phyloP scores from a whole-genome alignment of 2,888 invertebrate genomes.

The Dolomedes plantarius region DNA sequence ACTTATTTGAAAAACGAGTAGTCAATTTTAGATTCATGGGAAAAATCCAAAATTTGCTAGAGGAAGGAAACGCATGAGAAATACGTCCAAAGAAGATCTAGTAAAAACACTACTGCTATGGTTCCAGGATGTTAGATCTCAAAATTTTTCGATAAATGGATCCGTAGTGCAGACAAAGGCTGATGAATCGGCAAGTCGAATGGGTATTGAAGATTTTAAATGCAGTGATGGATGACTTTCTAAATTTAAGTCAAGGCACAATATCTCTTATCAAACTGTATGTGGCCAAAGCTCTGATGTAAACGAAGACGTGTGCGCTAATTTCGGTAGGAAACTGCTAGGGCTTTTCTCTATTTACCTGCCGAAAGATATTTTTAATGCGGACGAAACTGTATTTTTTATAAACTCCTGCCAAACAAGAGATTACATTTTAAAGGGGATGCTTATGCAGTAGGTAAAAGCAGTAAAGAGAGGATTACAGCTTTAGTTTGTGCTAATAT shows the following conservation, averaged over 20 bases:
- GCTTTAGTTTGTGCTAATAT: background rate
- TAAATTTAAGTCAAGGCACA: background rate
- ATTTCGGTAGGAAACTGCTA: background rate
- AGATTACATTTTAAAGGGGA: background rate
- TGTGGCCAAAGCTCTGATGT: background rate
- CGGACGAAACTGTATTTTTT: background rate
- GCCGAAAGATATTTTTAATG: background rate
- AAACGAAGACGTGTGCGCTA: background rate
- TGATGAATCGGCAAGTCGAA: background rate
- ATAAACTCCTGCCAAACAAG: background rate
- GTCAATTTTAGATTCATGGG: too few relatives aligned
- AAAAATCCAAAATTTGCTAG: too few relatives aligned
- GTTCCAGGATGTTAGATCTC: background rate
- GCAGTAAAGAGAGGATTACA: background rate
- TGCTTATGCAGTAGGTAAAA: background rate
- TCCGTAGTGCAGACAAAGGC: background rate
- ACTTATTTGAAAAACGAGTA: too few relatives aligned
- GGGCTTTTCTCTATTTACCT: background rate
- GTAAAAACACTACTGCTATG: background rate
- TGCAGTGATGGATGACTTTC: background rate
- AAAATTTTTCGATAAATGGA: slow-evolving; percentile 7
- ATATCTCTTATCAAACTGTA: background rate
- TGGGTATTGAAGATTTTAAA: slow-evolving; percentile 4
- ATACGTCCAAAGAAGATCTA: background rate
- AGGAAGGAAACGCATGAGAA: background rate